Base-by-base conservation (phyloP, 2,797 vertebrate species). In the Serranus cabrilla region DNA sequence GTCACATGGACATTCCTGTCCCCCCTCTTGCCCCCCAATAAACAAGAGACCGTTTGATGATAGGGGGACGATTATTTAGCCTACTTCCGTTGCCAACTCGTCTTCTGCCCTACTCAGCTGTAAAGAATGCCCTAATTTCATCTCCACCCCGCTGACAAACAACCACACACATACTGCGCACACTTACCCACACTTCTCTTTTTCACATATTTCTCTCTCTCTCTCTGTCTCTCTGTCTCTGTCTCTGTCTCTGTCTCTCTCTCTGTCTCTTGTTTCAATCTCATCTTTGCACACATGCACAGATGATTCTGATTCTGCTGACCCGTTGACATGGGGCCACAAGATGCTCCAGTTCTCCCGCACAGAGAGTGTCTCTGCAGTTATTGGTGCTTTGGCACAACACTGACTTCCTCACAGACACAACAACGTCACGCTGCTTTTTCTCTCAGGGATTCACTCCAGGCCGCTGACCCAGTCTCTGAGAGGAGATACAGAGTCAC, bases 81-180 rank as follows among this genome's bases (percentile, higher is more conserved):
- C 94, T 89, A 91, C 80, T 94, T 94, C 79, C 87, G 64, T 37
- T 87, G 90, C 91, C 88, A 93, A 78, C 66, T 87, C 43, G 34
- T 83, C 85, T 88, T 87, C 86, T 87, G 74, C 71, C 80, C 82
- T 84, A 87, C 85, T 93, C 88, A 80, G 82, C 87, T 93, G 85
- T 87, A 88, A 93, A 88, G 85, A 88, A 90, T 93, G 93, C 59
- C 91, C 92, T 78, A 89, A 81, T 92, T 94, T 89, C 50, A 84
- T 45, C 71, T 87, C 76, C 66, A 75, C 8, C 27, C 34, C 7
- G 16, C 52, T 52, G 81, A 85, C 73, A 83, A 80, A 71, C 86
- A 85, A 50, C 57, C 61, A 34, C 69, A 64, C 34, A 71, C 60
- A 58, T 8, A 54, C 49, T 39, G 27, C 27, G 47, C 62, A 62